Conservation (phyloP, 2,113 vertebrate species). For the Chamaetylas fuelleborni region DNA sequence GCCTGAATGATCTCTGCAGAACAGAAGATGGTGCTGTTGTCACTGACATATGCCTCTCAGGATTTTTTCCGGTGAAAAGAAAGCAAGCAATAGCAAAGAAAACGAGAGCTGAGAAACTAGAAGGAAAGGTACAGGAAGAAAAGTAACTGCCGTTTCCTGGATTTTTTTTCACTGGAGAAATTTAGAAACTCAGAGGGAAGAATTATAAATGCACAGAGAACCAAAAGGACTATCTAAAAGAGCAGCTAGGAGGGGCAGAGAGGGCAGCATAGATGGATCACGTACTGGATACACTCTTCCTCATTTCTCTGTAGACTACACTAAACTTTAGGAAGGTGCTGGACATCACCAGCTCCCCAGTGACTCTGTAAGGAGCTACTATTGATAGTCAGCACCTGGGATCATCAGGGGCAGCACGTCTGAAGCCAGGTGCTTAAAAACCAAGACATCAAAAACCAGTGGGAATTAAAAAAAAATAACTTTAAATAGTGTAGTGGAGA, state of each 20-base stretch:
- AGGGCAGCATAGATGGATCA: neutral
- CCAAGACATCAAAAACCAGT: neutral
- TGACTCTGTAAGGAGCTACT: neutral
- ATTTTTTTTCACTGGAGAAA: neutral
- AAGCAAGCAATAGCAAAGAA: neutral
- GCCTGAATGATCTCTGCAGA: neutral
- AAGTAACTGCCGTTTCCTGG: neutral
- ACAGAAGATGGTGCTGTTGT: slow-evolving; percentile 70
- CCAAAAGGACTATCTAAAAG: neutral
- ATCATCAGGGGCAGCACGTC: neutral
- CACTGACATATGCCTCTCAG: neutral
- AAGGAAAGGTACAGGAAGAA: neutral
- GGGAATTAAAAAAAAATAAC: neutral
- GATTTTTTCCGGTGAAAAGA: neutral
- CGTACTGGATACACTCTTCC: neutral
- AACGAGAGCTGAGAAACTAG: neutral
- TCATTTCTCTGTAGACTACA: neutral
- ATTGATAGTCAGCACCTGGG: too few relatives aligned
- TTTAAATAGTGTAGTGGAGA: neutral
- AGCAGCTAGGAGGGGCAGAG: neutral
- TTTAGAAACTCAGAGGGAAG: neutral
- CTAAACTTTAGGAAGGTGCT: neutral
- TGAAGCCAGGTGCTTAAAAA: neutral
- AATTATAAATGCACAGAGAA: neutral
- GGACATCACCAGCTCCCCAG: neutral